Evolutionary conservation across 2,113 vertebrate species (phyloP), one percentile per base, ranked within the genome.

Genomic region (Prolemur simus): DNA sequence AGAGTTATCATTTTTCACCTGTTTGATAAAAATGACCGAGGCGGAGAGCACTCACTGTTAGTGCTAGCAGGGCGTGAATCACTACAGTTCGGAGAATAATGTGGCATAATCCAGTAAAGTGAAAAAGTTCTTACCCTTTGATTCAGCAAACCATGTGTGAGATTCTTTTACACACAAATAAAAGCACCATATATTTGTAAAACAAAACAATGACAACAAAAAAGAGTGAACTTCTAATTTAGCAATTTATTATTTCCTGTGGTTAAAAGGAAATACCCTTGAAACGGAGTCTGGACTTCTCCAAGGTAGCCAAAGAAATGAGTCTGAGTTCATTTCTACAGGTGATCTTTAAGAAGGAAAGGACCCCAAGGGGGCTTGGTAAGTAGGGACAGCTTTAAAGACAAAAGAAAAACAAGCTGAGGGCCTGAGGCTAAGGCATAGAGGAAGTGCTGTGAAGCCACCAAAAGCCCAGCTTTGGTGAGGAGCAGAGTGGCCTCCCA

Each of bases 391-490:
- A 77, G 76, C 64, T 81, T 76, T 92, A 52, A 47, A 96, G 88
- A 95, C 54, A 84, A 88, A 85, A 89, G 63, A 39, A 63, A 76
- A 89, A 96, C 52, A 89, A 52, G 56, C 45, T 17, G 23, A 52
- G 60, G 39, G 56, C 91, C 68, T 17, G 13, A 87, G 88, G 95
- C 87, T 74, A 78, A 58, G 39, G 64, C 66, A 76, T 23, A 80
- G 23, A 71, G 25, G 58, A 78, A 54, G 49, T 83, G 34, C n/a
- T 78, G 25, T 13, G 81, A 73, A 39, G 68, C 45, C 82, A 64
- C 45, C 47, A 66, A 83, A 42, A 83, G 66, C 54, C 74, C 14
- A 49, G 58, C 42, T 37, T 27, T 32, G 87, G 60, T 32, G 17
- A 56, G 56, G 56, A 76, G 58, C 4, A 54, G 1, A 42, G 49